Conservation (phyloP, 2,888 invertebrate species). For the Philereme transversata region DNA sequence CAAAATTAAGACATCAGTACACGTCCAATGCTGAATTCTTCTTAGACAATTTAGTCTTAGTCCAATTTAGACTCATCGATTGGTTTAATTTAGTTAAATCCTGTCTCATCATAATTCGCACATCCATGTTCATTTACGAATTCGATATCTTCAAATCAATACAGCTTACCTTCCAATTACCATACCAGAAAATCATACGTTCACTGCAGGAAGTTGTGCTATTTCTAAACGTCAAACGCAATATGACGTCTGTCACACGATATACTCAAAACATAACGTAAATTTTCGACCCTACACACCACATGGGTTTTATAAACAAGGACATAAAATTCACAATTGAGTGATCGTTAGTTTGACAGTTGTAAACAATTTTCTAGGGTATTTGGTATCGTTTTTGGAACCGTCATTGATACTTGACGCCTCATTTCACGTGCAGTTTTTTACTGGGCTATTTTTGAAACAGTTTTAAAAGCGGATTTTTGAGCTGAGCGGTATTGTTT, state of each 20-base stretch:
- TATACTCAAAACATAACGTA: constrained; percentile 48
- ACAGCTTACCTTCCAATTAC: constrained; percentile 32
- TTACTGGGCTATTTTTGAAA: constrained; percentile 47
- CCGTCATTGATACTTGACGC: constrained; percentile 69
- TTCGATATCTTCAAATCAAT: constrained; percentile 22
- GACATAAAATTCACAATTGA: constrained; percentile 39
- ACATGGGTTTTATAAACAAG: constrained; percentile 27
- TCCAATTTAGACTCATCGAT: neutral
- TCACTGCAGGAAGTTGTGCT: constrained; percentile 57
- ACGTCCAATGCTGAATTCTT: too few species aligned
- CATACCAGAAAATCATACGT: constrained; percentile 37
- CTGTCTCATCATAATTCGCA: neutral
- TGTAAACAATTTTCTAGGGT: constrained; percentile 35
- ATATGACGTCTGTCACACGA: constrained; percentile 63
- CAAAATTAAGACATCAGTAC: constrained; percentile 22
- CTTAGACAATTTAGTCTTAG: too few species aligned
- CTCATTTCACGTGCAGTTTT: constrained; percentile 58
- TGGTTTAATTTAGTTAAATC: neutral
- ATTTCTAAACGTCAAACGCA: constrained; percentile 60
- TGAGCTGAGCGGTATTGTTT: constrained; percentile 21
- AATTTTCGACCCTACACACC: constrained; percentile 16
- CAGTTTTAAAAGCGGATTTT: constrained; percentile 43
- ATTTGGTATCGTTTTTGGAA: constrained; percentile 61
- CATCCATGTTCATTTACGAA: constrained; percentile 2
- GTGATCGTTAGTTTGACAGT: constrained; percentile 35